Conservation (phyloP, 2,113 vertebrate genomes). For the Neotragus pygmaeus region DNA sequence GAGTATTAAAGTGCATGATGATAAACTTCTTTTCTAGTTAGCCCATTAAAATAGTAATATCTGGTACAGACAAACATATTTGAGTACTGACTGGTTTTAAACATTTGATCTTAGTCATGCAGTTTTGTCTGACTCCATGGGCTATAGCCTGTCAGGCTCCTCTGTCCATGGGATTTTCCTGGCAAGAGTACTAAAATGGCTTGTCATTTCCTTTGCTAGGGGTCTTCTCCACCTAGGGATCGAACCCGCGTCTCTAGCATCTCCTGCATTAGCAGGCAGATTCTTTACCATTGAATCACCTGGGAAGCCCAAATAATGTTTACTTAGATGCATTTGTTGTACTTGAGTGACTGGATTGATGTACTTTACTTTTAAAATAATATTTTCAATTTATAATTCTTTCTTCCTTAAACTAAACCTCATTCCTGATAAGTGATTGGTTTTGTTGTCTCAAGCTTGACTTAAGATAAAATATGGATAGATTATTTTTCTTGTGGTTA, state of each 20-base stretch:
- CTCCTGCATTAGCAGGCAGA: neutral
- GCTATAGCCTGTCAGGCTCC: neutral
- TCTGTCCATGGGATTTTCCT: neutral
- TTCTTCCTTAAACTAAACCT: neutral
- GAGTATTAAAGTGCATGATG: neutral
- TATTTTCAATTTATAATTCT: neutral
- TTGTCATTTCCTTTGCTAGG: neutral
- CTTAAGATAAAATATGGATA: neutral
- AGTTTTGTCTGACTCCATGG: neutral
- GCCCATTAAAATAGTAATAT: neutral
- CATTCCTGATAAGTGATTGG: neutral
- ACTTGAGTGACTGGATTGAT: neutral
- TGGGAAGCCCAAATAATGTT: neutral
- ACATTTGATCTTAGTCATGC: neutral
- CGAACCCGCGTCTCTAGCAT: neutral
- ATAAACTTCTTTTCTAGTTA: neutral
- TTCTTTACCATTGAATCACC: neutral
- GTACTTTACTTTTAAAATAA: neutral
- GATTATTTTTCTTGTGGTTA: neutral
- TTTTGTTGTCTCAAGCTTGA: neutral
- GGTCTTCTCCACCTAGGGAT: neutral
- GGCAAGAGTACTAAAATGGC: neutral
- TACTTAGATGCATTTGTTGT: neutral
- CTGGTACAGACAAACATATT: neutral
- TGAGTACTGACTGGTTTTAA: neutral